Conservation (phyloP, 2,113 vertebrate genomes). For the Mesoclemmys tuberculata region DNA sequence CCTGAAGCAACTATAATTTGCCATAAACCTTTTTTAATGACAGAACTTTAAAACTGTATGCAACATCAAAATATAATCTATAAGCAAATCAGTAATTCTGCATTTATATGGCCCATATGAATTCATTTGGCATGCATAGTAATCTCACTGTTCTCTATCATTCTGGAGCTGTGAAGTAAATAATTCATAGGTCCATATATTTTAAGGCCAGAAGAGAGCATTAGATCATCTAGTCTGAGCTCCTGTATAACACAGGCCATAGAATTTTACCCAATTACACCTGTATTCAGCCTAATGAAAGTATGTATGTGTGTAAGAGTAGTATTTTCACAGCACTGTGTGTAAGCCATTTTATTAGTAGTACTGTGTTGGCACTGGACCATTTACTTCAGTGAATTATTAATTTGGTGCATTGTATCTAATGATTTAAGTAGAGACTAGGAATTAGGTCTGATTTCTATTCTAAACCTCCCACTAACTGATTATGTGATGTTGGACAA, state of each 20-base stretch:
- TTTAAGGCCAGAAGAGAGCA: slow-evolving; percentile 32
- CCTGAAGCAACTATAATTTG: background rate
- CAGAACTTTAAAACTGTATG: background rate
- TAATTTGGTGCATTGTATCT: background rate
- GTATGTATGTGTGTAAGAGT: background rate
- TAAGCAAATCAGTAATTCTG: background rate
- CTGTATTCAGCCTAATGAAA: background rate
- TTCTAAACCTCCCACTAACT: accelerated
- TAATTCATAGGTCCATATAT: background rate
- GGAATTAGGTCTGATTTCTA: background rate
- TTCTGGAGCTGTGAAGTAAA: background rate
- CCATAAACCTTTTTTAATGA: background rate
- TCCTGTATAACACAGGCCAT: background rate
- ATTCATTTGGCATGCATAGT: background rate
- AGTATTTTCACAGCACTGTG: background rate
- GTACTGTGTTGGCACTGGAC: background rate
- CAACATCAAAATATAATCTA: background rate
- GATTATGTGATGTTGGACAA: background rate
- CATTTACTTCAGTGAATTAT: accelerated
- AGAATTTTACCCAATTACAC: background rate
- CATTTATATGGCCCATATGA: background rate
- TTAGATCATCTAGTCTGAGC: slow-evolving; percentile 33
- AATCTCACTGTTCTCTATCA: background rate
- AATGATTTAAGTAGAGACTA: accelerated
- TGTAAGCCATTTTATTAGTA: background rate